Evolutionary conservation across 2,113 vertebrate species (phyloP), one percentile per base, ranked within the genome.

Genomic region (Neodontobutis hainanensis): DNA sequence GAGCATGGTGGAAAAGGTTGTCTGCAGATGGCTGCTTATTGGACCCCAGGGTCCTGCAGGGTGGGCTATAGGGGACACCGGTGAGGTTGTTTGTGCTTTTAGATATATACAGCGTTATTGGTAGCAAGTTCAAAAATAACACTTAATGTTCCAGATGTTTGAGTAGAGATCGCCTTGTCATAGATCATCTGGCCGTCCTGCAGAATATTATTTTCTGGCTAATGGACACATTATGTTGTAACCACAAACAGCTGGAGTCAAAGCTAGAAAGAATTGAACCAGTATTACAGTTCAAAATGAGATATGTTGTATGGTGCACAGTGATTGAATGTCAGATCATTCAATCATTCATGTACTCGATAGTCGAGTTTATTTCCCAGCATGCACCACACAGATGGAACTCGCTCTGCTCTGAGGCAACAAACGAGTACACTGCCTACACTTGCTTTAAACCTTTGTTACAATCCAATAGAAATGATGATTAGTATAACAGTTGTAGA

Each of bases 11-110:
- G 72, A 71, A 71, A 75, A 86, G 87, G 87, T 84, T 91, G 89
- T 90, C 91, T 90, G 87, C 90, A 92, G 88, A 88, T 91, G 91
- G 87, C 88, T 88, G 91, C 90, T 93, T 93, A 92, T 93, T 93
- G 91, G 92, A 81, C 91, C 89, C 90, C 71, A 78, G 88, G 91
- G 92, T 85, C 80, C 78, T 61, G 73, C 35, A 68, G 73, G 72
- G 72, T 15, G 62, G 78, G 75, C 73, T 75, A 60, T 60, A 34
- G 64, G 75, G 85, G 80, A 75, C 82, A 79, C 81, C 36, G 14
- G 68, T 63, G 81, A 83, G 75, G 75, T 82, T 64, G 61, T 84
- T 83, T 78, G 58, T 80, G 70, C 81, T 79, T 60, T 0, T 53
- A 83, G 77, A 67, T 72, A 83, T 69, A 77, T 63, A 44, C 19